These are phyloP conservation scores for Holothuria leucospilota DNA, from an alignment of 53 echinoderm and acorn worm species.

Conservation along the genomic window DNA sequence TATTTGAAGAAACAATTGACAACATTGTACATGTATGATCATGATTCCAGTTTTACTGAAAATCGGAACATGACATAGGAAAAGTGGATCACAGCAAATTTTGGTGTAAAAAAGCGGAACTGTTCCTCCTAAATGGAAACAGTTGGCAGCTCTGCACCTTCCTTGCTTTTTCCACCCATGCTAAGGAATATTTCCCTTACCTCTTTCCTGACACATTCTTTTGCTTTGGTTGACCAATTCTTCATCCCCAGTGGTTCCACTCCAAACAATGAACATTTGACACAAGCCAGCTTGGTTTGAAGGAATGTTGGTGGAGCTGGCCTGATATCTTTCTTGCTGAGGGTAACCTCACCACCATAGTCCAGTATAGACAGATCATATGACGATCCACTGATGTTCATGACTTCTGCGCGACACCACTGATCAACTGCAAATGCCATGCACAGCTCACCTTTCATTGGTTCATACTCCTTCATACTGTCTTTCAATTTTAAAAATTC, in stretches of 20 bases:
- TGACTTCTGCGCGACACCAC: constrained; percentile 44
- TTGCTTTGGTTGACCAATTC: not conserved
- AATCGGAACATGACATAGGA: too few relatives aligned
- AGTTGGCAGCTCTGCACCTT: too few relatives aligned
- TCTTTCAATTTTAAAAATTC: not conserved
- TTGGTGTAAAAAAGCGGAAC: too few relatives aligned
- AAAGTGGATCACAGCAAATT: too few relatives aligned
- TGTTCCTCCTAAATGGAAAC: too few relatives aligned
- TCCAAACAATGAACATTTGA: constrained; percentile 34
- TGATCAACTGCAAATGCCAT: constrained; percentile 22
- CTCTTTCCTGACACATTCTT: not conserved
- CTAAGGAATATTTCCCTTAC: not conserved
- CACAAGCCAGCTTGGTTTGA: not conserved
- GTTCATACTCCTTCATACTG: not conserved
- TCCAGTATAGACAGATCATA: not conserved
- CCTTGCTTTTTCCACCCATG: too few relatives aligned
- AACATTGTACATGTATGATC: too few relatives aligned
- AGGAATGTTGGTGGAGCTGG: constrained; percentile 11
- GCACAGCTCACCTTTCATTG: constrained; percentile 20
- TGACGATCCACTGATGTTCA: not conserved
- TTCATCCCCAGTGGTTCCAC: not conserved
- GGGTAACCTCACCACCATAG: constrained; percentile 9
- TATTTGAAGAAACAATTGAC: too few relatives aligned
- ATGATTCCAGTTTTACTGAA: too few relatives aligned
- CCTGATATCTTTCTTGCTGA: not conserved